Evolutionary conservation across 1,140 invertebrate species (phyloP).

Genomic region (Pseudomyrmex dendroicus): DNA sequence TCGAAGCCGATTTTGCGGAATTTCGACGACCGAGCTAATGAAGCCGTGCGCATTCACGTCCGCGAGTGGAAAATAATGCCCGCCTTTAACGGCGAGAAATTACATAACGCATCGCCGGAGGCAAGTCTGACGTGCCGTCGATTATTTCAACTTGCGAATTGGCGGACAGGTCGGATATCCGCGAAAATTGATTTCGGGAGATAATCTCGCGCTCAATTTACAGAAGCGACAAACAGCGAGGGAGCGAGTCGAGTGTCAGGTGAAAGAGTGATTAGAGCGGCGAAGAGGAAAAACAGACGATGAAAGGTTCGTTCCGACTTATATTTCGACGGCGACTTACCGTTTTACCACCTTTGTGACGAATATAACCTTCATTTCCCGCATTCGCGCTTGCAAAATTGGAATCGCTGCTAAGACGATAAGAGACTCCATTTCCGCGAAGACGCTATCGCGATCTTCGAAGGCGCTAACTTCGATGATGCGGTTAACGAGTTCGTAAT

Average conservation of each 20-base stretch:
- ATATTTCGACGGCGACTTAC: not conserved
- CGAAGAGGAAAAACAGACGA: not conserved
- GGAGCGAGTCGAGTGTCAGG: conserved; percentile 1
- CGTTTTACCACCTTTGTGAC: conserved; percentile 28
- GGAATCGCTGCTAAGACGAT: conserved; percentile 60
- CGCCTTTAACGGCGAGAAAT: conserved; percentile 1
- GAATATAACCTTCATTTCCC: conserved; percentile 8
- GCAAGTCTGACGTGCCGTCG: not conserved
- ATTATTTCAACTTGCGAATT: conserved; percentile 35
- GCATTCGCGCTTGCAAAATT: conserved; percentile 29
- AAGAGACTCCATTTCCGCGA: conserved; percentile 52
- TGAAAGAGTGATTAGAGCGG: conserved; percentile 12
- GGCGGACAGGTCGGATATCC: not conserved
- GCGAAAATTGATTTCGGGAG: conserved; percentile 53
- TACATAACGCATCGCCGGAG: conserved; percentile 8
- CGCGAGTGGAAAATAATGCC: conserved; percentile 30
- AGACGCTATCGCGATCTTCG: conserved; percentile 41
- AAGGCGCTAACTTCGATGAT: conserved; percentile 46
- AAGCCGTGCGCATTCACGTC: not conserved
- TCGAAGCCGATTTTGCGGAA: conserved; percentile 32
- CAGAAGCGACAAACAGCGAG: not conserved
- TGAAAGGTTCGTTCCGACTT: not conserved
- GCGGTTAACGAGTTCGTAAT: conserved; percentile 59
- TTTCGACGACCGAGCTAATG: conserved; percentile 52
- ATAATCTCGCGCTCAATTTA: conserved; percentile 42